Conservation (phyloP, 2,888 invertebrate species). For the Cristatella mucedo region DNA sequence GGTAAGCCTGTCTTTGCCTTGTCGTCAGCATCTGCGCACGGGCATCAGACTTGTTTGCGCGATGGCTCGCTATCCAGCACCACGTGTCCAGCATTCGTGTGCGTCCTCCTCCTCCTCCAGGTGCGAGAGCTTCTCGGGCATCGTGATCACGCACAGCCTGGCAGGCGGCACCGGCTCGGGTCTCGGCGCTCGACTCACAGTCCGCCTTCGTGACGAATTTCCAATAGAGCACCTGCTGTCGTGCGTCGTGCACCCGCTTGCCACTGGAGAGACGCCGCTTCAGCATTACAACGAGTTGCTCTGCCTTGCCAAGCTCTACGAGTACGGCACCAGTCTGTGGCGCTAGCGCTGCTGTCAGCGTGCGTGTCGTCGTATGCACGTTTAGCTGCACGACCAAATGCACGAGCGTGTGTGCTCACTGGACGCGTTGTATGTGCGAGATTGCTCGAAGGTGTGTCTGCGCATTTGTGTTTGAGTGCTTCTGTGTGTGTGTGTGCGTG, state of each 20-base stretch:
- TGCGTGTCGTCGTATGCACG: background rate
- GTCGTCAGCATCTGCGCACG: no score
- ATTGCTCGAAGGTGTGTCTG: no score
- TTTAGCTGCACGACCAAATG: background rate
- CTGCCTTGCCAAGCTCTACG: constrained; percentile 24
- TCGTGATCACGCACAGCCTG: constrained; percentile 29
- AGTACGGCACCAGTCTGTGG: constrained; percentile 17
- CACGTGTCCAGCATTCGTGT: background rate
- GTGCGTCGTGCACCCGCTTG: constrained; percentile 28
- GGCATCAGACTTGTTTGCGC: no score
- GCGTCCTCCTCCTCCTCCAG: constrained; percentile 14
- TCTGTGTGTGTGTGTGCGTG: no score
- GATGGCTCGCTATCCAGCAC: no score
- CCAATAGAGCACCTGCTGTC: constrained; percentile 24
- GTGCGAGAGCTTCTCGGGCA: constrained; percentile 27
- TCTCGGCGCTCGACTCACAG: constrained; percentile 26
- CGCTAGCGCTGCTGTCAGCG: no score
- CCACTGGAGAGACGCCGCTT: constrained; percentile 31
- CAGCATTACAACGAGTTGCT: constrained; percentile 34
- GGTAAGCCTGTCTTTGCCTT: no score
- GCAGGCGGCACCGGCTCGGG: constrained; percentile 37
- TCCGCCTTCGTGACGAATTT: constrained; percentile 25
- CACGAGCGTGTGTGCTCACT: background rate
- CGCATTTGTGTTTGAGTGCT: no score
- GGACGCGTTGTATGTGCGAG: no score